Base-by-base conservation (phyloP, 2,888 invertebrate genomes). In the Heterodera filipjevi region DNA sequence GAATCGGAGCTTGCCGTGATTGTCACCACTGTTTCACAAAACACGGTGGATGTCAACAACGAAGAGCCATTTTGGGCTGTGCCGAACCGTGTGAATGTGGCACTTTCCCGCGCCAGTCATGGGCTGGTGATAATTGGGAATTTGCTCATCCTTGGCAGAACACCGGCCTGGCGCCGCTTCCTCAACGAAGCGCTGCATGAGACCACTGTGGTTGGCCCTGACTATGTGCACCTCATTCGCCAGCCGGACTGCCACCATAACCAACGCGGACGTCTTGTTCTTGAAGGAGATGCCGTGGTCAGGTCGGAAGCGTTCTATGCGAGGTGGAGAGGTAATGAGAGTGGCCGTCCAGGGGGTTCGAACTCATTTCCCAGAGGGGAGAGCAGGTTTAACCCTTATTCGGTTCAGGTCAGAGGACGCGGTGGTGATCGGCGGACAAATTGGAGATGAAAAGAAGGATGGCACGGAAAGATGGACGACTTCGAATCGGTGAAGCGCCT, bases 51-150 rank as follows among this genome's bases (percentile, higher is more conserved):
- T n/a, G 5, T n/a, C 1, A 8, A 16, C 1, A n/a, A 6, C 8
- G 71, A 71, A 33, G 14, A 16, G 6, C 71, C 71, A 27, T 71
- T 71, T 27, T 71, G 71, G 71, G 32, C 33, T 0, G 32, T 49
- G 30, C 71, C 71, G 19, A 33, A 32, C 30, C 12, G 71, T 16
- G 39, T 35, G 0, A 35, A 71, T 14, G 71, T 71, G 2, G 35
- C 33, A 30, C 71, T 71, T 2, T 71, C 71, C 12, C 35, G 71
- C 12, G 71, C 33, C 2, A 3, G 35, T 2, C 71, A 71, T 3
- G 71, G 71, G 2, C 16, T 71, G 6, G 53, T 71, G 32, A 14
- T 71, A 14, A 71, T 71, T 16, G 71, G 71, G 2, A 35, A 71
- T 35, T 3, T 71, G 46, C 14, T 49, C 14, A 32, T 71, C 19